phyloP scores from a whole-genome alignment of 1,140 invertebrate genomes.

The Bombus pascuorum region DNA sequence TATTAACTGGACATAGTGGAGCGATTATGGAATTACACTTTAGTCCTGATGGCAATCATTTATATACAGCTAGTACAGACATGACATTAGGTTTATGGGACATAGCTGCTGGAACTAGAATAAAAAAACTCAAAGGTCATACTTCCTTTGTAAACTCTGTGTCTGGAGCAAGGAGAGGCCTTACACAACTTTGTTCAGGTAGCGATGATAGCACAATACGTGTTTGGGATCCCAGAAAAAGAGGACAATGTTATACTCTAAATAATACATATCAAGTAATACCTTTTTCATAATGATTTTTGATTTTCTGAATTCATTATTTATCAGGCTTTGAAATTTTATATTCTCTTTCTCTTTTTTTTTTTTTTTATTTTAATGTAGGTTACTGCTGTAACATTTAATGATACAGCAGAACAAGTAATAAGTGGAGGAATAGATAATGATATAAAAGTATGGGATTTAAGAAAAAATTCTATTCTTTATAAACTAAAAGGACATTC shows the following conservation, averaged over 20 bases:
- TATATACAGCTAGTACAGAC: slow-evolving; percentile 97
- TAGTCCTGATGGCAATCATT: slow-evolving; percentile 94
- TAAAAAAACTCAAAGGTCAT: slow-evolving; percentile 97
- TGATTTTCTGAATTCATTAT: neutral
- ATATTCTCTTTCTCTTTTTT: neutral
- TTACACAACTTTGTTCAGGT: slow-evolving; percentile 94
- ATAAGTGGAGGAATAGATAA: slow-evolving; percentile 98
- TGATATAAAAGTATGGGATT: slow-evolving; percentile 99
- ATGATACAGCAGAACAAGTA: slow-evolving; percentile 96
- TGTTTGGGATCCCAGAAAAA: slow-evolving; percentile 95
- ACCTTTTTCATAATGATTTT: neutral
- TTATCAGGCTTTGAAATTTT: neutral
- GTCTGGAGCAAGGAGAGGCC: slow-evolving; percentile 90
- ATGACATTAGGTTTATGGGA: slow-evolving; percentile 98
- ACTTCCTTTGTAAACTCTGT: slow-evolving; percentile 94
- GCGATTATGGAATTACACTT: slow-evolving; percentile 98
- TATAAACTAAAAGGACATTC: slow-evolving; percentile 94
- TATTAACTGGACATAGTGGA: slow-evolving; percentile 97
- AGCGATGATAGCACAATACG: slow-evolving; percentile 97
- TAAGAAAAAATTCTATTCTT: slow-evolving; percentile 94
- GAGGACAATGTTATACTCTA: slow-evolving; percentile 89
- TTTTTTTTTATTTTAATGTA: slow-evolving; percentile 16
- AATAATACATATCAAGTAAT: slow-evolving; percentile 90
- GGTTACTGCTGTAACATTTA: slow-evolving; percentile 96
- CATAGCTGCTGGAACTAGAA: slow-evolving; percentile 91